Base-by-base conservation (phyloP, 2,113 vertebrate species). In the Danionella cerebrum region DNA sequence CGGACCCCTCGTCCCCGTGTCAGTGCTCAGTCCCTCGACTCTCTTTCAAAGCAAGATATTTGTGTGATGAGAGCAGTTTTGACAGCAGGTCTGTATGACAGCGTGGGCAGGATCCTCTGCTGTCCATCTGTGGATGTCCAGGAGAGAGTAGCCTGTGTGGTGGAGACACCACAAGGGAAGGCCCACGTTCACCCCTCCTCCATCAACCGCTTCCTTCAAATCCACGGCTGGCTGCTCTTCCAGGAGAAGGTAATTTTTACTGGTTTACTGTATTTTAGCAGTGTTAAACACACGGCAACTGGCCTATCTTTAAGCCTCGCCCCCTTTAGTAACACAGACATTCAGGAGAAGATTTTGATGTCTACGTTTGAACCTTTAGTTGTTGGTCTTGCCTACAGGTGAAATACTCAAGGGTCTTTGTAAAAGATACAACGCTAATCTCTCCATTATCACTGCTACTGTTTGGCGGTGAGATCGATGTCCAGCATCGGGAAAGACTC, bases 101-200 rank as follows among this genome's bases (percentile, higher is more conserved):
- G 87, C 0, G 35, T 97, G 73, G 94, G 91, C 16, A 92, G 92
- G 50, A 87, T 95, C 65, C 54, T 93, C 1, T 93, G 79, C 70
- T 85, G 82, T 0, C 91, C 91, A 9, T 94, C 96, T 1, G 90
- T 96, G 62, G 94, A 98, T 19, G 76, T 94, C 22, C 90, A 92
- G 7, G 96, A 98, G 64, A 90, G 89, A 4, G 67, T 91, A 71
- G 90, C 83, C 4, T 99, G 96, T 75, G 76, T 84, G 0, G 91
- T 90, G 50, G 95, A 98, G 85, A 99, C 96, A 0, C 90, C 94
- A 31, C 95, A 98, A 63, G 96, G 96, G 62, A 93, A 87, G 80
- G 94, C 96, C 0, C 92, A 96, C 75, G 94, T 96, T 41, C 95
- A 99, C 80, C 94, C 92, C 0, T 98, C 96, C 1, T 99, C 96